Evolutionary conservation across 2,888 invertebrate genomes (phyloP).

Genomic region (Nephrotoma guestfalica): DNA sequence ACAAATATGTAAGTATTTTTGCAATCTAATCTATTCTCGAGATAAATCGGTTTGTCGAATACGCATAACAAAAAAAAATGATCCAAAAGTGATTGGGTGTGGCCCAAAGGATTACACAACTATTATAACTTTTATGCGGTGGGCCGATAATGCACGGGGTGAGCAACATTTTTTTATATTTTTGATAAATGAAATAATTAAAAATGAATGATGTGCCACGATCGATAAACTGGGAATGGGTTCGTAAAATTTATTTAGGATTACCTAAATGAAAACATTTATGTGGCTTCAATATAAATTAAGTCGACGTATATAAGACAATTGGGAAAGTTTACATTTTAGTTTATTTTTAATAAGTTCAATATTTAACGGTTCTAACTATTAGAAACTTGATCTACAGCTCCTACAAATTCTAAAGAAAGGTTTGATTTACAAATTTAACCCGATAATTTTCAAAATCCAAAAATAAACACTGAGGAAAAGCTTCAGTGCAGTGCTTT

Average conservation of each 20-base stretch:
- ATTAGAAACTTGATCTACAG: no score
- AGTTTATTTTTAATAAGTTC: no score
- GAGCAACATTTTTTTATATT: neutral
- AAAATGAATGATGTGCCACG: neutral
- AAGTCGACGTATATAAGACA: no score
- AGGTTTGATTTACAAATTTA: no score
- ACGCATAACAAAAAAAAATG: neutral
- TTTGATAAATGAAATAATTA: neutral
- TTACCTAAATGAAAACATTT: neutral
- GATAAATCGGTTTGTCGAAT: neutral
- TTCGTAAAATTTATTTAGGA: neutral
- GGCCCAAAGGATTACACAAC: neutral
- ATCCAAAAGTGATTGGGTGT: neutral
- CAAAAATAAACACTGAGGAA: no score
- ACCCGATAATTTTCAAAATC: no score
- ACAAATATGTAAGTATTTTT: neutral
- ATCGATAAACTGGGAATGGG: neutral
- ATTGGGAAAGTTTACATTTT: no score
- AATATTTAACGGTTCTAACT: no score
- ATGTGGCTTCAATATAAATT: no score
- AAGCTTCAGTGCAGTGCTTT: no score
- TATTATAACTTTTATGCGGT: neutral
- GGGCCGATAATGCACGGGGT: neutral
- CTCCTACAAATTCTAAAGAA: no score
- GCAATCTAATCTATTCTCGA: neutral